Evolutionary conservation across 1,140 invertebrate species (phyloP), one percentile per base, ranked within the genome.

Genomic region (Rhyzopertha dominica): DNA sequence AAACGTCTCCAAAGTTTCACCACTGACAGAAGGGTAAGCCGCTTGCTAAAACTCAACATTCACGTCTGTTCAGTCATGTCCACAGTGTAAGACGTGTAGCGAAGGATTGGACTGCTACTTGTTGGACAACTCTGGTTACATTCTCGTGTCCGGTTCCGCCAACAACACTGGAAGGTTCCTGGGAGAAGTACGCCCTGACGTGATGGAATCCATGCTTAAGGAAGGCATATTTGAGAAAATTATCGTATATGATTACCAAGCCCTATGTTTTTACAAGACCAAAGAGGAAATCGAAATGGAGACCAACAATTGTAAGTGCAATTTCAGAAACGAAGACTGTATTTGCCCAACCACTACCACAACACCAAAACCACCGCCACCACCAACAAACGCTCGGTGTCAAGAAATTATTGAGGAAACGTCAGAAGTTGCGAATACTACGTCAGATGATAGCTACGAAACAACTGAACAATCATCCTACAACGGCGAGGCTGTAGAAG

Each of bases 101-200:
- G 74, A 67, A 29, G 75, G 72, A 56, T 74, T 80, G 38, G 81
- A 87, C 49, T 94, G 90, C 60, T 94, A 85, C 62, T 72, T 95
- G 3, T 76, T 95, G 12, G 91, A 95, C 69, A 87, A 84, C 56
- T 90, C 90, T 62, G 91, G 90, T 0, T 95, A 90, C 61, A 76
- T 95, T n/a, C 73, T 95, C 1, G 73, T 90, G 10, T 82, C 85
- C 0, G 65, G 76, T 17, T 76, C 80, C 10, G 29, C 47, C 19
- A 29, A 45, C 10, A 72, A 85, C 26, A 85, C 84, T 0, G 88
- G 88, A 0, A 69, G 72, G 54, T 95, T 95, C 69, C 92, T 94
- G 69, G 91, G 91, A 0, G 81, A 84, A 43, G 65, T 90, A 14
- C 82, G 93, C 54, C 82, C 83, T 10, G 79, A 82, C 16, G 76